phyloP scores from a whole-genome alignment of 2,888 invertebrate genomes.

The Chloroclysta siterata region DNA sequence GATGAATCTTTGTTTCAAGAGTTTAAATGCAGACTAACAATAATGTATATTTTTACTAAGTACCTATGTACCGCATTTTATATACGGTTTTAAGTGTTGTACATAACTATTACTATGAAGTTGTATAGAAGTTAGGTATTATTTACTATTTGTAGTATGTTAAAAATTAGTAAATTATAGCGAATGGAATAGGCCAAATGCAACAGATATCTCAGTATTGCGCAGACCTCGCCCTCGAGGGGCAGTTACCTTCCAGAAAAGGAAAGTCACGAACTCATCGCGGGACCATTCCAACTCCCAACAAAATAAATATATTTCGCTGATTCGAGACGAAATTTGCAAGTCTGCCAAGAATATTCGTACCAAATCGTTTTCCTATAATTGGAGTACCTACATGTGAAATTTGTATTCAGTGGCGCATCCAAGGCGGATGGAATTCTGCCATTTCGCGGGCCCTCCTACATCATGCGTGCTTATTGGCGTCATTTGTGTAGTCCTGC shows the following conservation, averaged over 20 bases:
- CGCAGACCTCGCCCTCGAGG: conserved; percentile 45
- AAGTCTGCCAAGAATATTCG: conserved; percentile 85
- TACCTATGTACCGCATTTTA: too few species aligned
- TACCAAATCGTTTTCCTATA: conserved; percentile 85
- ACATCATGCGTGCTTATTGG: conserved; percentile 83
- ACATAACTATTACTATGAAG: too few species aligned
- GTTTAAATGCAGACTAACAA: too few species aligned
- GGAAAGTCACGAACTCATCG: conserved; percentile 73
- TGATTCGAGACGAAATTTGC: conserved; percentile 83
- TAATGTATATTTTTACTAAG: too few species aligned
- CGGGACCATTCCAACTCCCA: conserved; percentile 69
- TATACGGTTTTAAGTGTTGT: too few species aligned
- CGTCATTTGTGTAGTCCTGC: conserved; percentile 75
- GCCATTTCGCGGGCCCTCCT: conserved; percentile 78
- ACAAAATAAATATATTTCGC: conserved; percentile 84
- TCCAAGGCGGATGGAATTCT: conserved; percentile 80
- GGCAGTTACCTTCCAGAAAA: conserved; percentile 61
- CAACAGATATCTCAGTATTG: conserved; percentile 48
- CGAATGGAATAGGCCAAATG: conserved; percentile 35
- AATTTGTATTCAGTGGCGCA: conserved; percentile 84
- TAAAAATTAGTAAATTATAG: background rate
- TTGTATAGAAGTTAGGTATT: background rate
- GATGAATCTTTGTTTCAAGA: too few species aligned
- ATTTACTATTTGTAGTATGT: too few species aligned
- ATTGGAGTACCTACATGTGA: conserved; percentile 82